Evolutionary conservation across 2,888 invertebrate genomes (phyloP), one percentile per base, ranked within the genome.

Genomic region (Hyles lineata): DNA sequence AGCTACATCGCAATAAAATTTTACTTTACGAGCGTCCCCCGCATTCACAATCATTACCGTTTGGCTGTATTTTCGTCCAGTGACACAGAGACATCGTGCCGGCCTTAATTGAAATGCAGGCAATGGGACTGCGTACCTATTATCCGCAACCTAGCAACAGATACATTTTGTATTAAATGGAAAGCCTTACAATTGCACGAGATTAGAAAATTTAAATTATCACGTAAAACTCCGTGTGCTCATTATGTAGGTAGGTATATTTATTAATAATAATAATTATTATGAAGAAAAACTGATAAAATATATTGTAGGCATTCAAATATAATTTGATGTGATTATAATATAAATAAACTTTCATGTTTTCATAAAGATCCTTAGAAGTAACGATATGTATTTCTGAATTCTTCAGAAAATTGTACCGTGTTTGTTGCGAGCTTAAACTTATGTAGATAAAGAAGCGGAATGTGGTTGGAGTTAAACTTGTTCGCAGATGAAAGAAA

Each of bases 1-100:
- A 76, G 75, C 76, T 78, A 79, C 76, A 78, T 76, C 75, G 80
- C 78, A 79, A 81, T 84, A 81, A 83, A 83, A 84, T 82, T 80
- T 83, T 79, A 85, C 81, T 85, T 82, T 80, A 84, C 77, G 79
- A 74, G 73, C 75, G 76, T 69, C 72, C 74, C 77, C 73, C 72
- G 75, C 74, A 75, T 72, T 80, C 74, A 76, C 79, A 83, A 84
- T 85, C 80, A 83, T 79, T 80, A 78, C 78, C 75, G 76, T 77
- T 78, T 75, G 80, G 74, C 76, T 77, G 80, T 82, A 81, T 83
- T 83, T 81, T 80, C 78, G 76, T 76, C 77, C 79, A 80, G 76
- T 72, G 62, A 71, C 71, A 50, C 71, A 75, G 74, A 72, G 61
- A 73, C 61, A 70, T 60, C 70, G 70, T 43, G 32, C 29, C 75